Percentiles rank a stretch among this genome's conserved stretches.
Evolutionary conservation across 2,113 vertebrate genomes (phyloP).

Genomic region (Papio anubis): DNA sequence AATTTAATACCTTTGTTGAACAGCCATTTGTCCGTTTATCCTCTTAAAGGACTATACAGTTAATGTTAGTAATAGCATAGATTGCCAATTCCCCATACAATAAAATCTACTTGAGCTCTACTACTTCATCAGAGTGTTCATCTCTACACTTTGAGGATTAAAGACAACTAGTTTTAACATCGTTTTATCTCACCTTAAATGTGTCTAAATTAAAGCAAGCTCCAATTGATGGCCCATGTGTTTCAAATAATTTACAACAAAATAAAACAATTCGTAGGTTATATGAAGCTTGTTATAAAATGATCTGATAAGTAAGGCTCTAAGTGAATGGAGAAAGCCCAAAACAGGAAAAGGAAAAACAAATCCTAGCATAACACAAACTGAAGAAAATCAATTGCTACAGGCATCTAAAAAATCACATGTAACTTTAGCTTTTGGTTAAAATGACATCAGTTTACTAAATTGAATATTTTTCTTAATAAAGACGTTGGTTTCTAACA

Average conservation of each 20-base stretch:
- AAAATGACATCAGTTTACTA: slow-evolving; percentile 19
- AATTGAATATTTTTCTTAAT: slow-evolving; percentile 24
- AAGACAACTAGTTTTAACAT: slow-evolving; percentile 14
- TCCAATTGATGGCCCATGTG: not conserved
- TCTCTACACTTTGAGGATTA: not conserved
- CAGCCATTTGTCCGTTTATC: not conserved
- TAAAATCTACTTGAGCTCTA: not conserved
- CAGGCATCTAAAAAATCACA: not conserved
- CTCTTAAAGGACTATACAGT: not conserved
- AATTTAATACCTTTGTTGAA: not conserved
- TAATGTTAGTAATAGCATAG: not conserved
- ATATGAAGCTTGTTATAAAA: slow-evolving; percentile 4
- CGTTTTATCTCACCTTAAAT: not conserved
- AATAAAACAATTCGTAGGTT: not conserved
- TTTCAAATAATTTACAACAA: slow-evolving; percentile 31
- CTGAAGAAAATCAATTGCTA: not conserved
- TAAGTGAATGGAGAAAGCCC: not conserved
- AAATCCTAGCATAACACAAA: not conserved
- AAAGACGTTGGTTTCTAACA: slow-evolving; percentile 6
- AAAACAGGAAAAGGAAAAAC: not conserved
- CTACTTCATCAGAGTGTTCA: not conserved
- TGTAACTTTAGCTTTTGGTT: slow-evolving; percentile 6
- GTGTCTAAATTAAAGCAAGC: not conserved
- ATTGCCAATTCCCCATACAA: not conserved
- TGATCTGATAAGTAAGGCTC: not conserved